phyloP scores from a whole-genome alignment of 2,888 invertebrate genomes.

The Drosophila kanekoi region DNA sequence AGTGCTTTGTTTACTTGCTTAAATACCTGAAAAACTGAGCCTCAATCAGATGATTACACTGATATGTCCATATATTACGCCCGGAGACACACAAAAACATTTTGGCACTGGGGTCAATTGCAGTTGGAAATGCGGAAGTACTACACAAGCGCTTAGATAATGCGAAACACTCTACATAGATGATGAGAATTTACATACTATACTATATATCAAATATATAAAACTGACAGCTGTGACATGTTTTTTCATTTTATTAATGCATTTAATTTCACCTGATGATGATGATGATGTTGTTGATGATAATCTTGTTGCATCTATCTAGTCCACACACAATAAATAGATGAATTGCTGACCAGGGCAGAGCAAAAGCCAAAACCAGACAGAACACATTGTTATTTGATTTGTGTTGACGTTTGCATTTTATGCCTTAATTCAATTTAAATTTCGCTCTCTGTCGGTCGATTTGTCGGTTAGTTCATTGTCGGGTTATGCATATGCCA shows the following conservation, averaged over 20 bases:
- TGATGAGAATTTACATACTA: slow-evolving; percentile 22
- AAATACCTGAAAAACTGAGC: not conserved
- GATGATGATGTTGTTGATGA: slow-evolving; percentile 7
- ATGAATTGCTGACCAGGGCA: slow-evolving; percentile 31
- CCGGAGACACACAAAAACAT: slow-evolving; percentile 1
- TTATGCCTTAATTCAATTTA: slow-evolving; percentile 72
- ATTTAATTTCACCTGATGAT: slow-evolving; percentile 48
- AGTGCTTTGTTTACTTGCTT: not conserved
- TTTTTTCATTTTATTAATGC: slow-evolving; percentile 39
- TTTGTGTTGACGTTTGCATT: slow-evolving; percentile 78
- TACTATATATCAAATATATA: slow-evolving; percentile 8
- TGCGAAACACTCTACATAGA: slow-evolving; percentile 23
- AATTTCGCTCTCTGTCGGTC: slow-evolving; percentile 35
- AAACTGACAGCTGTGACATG: slow-evolving; percentile 25
- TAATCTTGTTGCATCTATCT: too few species aligned
- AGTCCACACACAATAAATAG: slow-evolving; percentile 16
- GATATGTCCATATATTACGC: not conserved
- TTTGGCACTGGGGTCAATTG: slow-evolving; percentile 28
- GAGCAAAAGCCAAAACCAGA: slow-evolving; percentile 9
- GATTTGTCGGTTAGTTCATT: slow-evolving; percentile 29
- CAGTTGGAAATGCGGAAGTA: slow-evolving; percentile 42
- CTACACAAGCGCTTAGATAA: slow-evolving; percentile 34
- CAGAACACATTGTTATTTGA: slow-evolving; percentile 71
- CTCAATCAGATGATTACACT: slow-evolving; percentile 9
- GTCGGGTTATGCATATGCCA: slow-evolving; percentile 26